Base-by-base conservation (phyloP, 2,113 vertebrate species). In the Thunnus maccoyii region DNA sequence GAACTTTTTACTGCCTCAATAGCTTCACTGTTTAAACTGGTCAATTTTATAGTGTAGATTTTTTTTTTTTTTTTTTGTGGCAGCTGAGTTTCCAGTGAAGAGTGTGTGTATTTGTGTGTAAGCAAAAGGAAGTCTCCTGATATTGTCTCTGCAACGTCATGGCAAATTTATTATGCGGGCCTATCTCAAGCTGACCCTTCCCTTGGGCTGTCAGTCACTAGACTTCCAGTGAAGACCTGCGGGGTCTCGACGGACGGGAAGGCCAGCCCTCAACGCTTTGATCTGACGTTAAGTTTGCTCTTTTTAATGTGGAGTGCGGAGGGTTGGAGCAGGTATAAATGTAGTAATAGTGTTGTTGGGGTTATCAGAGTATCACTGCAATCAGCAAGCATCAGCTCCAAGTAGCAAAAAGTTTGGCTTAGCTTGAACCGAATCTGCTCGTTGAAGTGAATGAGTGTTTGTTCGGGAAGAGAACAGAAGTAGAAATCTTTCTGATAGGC, bases 101-200 rank as follows among this genome's bases (percentile, higher is more conserved):
- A 77, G 6, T 61, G 63, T 57, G 69, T 57, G 36, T 88, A 78
- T 87, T 91, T 91, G 81, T 91, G 69, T 91, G 89, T 88, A 89
- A 93, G 87, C 91, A 88, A 83, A 87, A 80, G 62, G 70, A 85
- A 60, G 80, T 79, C 85, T 90, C 81, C 80, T 88, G 86, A 76
- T 85, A 78, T 72, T 65, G 79, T 85, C 81, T 89, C 58, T 68
- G 76, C 58, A 80, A 73, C 83, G 84, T 86, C 87, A 89, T 85
- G 70, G 87, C 65, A 84, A 57, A 65, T 89, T 71, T 90, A 72
- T 85, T 51, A 88, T 83, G 67, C 71, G 41, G 88, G 86, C 54
- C 71, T 61, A 14, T 89, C 78, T 91, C 5, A 8, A n/a, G 72
- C 81, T 72, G 82, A 85, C 75, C 79, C 84, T 63, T 71, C 44